phyloP scores from a whole-genome alignment of 1,140 invertebrate species.

The Drosophila sechellia region DNA sequence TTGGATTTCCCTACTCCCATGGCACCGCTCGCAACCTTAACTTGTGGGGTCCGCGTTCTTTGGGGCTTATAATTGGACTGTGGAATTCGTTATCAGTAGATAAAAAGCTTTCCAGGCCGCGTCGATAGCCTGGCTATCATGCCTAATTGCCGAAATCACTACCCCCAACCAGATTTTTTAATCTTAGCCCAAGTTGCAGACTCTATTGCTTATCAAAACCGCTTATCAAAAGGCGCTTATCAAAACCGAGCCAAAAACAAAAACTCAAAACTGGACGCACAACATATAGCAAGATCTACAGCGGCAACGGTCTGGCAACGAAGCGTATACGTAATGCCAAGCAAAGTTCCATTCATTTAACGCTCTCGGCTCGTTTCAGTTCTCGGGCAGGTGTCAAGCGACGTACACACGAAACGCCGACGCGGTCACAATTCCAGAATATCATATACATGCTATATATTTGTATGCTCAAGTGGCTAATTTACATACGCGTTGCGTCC shows the following conservation, averaged over 20 bases:
- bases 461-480: constrained; percentile 40
- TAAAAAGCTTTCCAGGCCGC: constrained; percentile 32
- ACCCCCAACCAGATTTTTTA: constrained; percentile 27
- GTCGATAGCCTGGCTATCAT: constrained; percentile 13
- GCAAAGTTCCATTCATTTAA: constrained; percentile 58
- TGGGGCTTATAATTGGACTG: constrained; percentile 34
- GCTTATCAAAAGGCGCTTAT: constrained; percentile 40
- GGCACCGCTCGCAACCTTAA: constrained; percentile 14
- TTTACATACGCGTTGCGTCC: constrained; percentile 34
- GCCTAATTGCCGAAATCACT: constrained; percentile 45
- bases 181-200: constrained; percentile 18
- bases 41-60: constrained; percentile 12
- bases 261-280: constrained; percentile 20
- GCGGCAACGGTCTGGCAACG: constrained; percentile 45
- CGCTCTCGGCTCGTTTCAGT: constrained; percentile 46
- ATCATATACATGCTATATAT: constrained; percentile 35
- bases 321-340: constrained; percentile 57
- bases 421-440: constrained; percentile 40
- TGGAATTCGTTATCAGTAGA: constrained; percentile 47
- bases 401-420: constrained; percentile 43
- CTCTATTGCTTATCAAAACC: constrained; percentile 35
- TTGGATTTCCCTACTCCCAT: constrained; percentile 14
- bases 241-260: not conserved
- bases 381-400: constrained; percentile 62
- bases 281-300: constrained; percentile 12